Evolutionary conservation across 2,797 vertebrate genomes (phyloP).

Genomic region (Coluber constrictor): DNA sequence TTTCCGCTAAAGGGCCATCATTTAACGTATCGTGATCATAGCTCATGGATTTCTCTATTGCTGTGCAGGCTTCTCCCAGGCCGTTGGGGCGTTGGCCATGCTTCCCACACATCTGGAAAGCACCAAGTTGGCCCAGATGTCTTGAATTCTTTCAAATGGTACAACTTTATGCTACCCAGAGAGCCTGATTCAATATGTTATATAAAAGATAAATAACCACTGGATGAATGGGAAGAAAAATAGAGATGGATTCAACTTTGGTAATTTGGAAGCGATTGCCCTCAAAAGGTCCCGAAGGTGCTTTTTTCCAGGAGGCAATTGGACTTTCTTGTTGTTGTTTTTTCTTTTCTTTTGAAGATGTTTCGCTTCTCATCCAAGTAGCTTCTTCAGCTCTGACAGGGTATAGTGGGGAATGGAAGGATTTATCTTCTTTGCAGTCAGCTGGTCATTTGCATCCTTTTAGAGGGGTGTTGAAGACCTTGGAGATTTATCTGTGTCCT

Average conservation of each 20-base stretch:
- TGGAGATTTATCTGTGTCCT: no score
- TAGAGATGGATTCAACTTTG: not conserved
- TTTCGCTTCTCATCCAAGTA: no score
- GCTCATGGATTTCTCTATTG: not conserved
- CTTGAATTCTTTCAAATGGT: not conserved
- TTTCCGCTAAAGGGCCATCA: not conserved
- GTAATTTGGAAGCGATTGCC: not conserved
- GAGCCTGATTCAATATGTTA: not conserved
- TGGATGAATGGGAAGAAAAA: not conserved
- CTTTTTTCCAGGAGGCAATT: no score
- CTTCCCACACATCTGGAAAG: not conserved
- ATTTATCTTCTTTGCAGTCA: no score
- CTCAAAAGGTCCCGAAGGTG: not conserved
- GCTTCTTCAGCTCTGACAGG: no score
- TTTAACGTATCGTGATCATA: not conserved
- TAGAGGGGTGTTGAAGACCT: no score
- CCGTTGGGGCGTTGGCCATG: not conserved
- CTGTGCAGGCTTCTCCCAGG: not conserved
- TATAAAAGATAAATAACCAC: not conserved
- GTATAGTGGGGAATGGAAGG: no score
- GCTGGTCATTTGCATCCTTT: no score
- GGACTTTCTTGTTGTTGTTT: no score
- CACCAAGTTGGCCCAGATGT: not conserved
- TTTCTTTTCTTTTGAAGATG: no score
- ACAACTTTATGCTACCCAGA: not conserved